Evolutionary conservation across 2,797 vertebrate species (phyloP), one percentile per base, ranked within the genome.

Genomic region (Cephalopachus bancanus): DNA sequence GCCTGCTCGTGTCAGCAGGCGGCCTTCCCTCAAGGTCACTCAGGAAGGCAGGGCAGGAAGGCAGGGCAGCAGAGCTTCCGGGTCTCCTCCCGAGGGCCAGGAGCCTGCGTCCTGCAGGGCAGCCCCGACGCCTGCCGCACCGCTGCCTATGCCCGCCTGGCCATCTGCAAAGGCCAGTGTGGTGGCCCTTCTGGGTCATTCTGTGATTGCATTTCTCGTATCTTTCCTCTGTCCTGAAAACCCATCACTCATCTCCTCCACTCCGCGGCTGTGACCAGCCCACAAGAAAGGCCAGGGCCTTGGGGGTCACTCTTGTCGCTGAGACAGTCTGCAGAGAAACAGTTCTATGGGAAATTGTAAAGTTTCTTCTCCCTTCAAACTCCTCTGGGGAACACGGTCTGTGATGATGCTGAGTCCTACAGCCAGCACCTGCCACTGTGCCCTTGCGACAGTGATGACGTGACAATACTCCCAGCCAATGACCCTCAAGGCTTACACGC

Each of bases 1-100:
- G 83, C 74, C 94, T 96, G 94, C 84, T 97, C 97, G 83, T 96
- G 91, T 37, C 97, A 95, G 97, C 96, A 97, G 92, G 19, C 94
- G 79, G 62, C 37, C 92, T 95, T 78, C 86, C 78, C 80, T 59
- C 90, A 78, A 94, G 92, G 93, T 93, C 95, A 75, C 51, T 80
- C 59, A 65, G 79, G 93, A 87, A 93, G 89, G 75, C 88, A 95
- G 55, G 87, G 69, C 28, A 87, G 75, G 93, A 87, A 93, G 89
- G 75, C 88, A 95, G 55, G 87, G 69, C 28, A 87, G 75, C 83
- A 95, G 94, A 96, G 89, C 79, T 81, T 75, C 20, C 76, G 28
- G 93, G 59, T 71, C 92, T 94, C 92, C 37, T 95, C 79, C 96
- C 92, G 95, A 95, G 78, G 89, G 89, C 53, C 78, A 72, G 53